phyloP scores from a whole-genome alignment of 2,888 invertebrate genomes.

The Eupithecia insigniata region DNA sequence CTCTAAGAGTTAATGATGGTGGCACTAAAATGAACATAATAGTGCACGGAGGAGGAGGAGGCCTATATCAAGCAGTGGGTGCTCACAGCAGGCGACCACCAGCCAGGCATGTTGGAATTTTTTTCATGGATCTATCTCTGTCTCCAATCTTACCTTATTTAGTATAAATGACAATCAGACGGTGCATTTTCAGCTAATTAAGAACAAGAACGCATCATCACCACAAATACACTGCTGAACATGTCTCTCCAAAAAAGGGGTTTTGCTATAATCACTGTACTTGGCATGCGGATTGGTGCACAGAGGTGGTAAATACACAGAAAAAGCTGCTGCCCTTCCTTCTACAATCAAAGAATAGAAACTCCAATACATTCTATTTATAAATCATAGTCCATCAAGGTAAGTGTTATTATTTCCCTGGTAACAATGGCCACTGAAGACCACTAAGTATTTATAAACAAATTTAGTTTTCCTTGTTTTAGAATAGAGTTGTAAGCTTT shows the following conservation, averaged over 20 bases:
- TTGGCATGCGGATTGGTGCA: background rate
- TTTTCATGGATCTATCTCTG: background rate
- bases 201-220: background rate
- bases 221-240: background rate
- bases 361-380: background rate
- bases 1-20: background rate
- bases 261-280: background rate
- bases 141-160: background rate
- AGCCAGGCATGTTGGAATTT: no score
- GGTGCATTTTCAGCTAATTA: background rate
- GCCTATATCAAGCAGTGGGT: background rate
- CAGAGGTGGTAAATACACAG: background rate
- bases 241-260: background rate
- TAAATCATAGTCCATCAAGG: background rate
- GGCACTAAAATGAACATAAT: background rate
- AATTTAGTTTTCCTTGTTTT: conserved; percentile 38
- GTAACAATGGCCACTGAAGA: conserved; percentile 2
- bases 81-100: no score
- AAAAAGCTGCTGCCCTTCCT: background rate
- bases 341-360: background rate
- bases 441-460: conserved; percentile 39
- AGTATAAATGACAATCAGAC: background rate
- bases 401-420: background rate
- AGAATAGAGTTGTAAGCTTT: conserved; percentile 8
- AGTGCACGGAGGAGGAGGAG: background rate